Percentiles rank a stretch among this genome's conserved stretches.
Conservation (phyloP, 2,888 invertebrate genomes). For the Lomographa bimaculata region DNA sequence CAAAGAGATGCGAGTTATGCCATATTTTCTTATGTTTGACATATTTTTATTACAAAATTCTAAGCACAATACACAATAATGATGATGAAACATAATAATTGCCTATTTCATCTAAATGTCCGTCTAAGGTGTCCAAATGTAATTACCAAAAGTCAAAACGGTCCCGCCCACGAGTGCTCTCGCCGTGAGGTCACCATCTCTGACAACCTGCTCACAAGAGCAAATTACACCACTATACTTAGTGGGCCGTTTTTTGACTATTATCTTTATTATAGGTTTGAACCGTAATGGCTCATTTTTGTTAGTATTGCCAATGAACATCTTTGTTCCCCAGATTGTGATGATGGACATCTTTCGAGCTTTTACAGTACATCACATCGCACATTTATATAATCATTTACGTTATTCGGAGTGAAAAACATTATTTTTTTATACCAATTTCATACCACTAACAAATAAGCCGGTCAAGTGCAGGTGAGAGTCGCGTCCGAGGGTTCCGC, state of each 20-base stretch:
- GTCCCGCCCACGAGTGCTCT: slow-evolving; percentile 78
- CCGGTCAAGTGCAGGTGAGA: too few species aligned
- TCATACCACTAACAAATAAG: too few species aligned
- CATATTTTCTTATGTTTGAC: too few species aligned
- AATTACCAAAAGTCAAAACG: slow-evolving; percentile 82
- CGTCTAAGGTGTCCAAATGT: slow-evolving; percentile 81
- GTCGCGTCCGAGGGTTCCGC: too few species aligned
- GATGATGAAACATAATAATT: slow-evolving; percentile 79
- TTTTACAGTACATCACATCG: slow-evolving; percentile 1
- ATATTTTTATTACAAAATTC: too few species aligned
- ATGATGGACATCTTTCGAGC: slow-evolving; percentile 5
- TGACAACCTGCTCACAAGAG: slow-evolving; percentile 79
- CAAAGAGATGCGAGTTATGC: too few species aligned
- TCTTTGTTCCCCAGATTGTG: slow-evolving; percentile 15
- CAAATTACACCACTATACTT: slow-evolving; percentile 78
- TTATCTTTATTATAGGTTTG: slow-evolving; percentile 78
- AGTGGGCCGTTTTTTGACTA: slow-evolving; percentile 70
- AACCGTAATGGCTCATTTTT: slow-evolving; percentile 68
- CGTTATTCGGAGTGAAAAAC: too few species aligned
- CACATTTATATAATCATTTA: too few species aligned
- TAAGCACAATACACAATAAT: slow-evolving; percentile 55
- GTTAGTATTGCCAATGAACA: slow-evolving; percentile 68
- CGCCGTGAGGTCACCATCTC: slow-evolving; percentile 71
- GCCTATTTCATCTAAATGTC: slow-evolving; percentile 80
- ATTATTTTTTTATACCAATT: too few species aligned